phyloP scores from a whole-genome alignment of 2,797 vertebrate species.

The Psittacula derbiana region DNA sequence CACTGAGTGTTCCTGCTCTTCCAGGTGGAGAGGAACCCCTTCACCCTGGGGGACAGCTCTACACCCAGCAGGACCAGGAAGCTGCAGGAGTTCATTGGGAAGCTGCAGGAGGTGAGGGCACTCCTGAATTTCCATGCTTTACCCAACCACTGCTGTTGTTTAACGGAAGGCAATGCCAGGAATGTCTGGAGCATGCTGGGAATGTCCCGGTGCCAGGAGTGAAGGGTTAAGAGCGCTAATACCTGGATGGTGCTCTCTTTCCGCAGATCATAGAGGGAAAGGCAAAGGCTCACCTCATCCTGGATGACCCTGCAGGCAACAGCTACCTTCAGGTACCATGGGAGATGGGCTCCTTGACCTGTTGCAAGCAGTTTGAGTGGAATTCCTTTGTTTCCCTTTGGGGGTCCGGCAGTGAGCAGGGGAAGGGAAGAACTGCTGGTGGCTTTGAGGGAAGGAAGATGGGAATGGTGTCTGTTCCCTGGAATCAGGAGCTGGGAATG shows the following conservation, averaged over 20 bases:
- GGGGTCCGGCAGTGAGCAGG: accelerated
- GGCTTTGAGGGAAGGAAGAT: not conserved
- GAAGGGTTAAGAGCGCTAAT: accelerated
- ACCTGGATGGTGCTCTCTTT: accelerated
- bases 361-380: accelerated
- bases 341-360: accelerated
- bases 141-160: accelerated
- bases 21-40: constrained; percentile 90
- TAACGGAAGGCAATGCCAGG: accelerated
- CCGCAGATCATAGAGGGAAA: constrained; percentile 79
- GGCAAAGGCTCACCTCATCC: constrained; percentile 77
- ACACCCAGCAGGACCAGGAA: constrained; percentile 68
- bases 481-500: not conserved
- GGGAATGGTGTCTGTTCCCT: not conserved
- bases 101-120: constrained; percentile 79
- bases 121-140: accelerated
- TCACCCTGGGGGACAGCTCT: constrained; percentile 88
- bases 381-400: accelerated
- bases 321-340: constrained; percentile 88
- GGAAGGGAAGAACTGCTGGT: not conserved
- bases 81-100: constrained; percentile 82
- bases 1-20: not conserved
- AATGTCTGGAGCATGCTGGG: accelerated
- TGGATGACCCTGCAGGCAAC: constrained; percentile 94
- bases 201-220: accelerated